Evolutionary conservation across 2,888 invertebrate genomes (phyloP).

Genomic region (Digitonthophagus gazella): DNA sequence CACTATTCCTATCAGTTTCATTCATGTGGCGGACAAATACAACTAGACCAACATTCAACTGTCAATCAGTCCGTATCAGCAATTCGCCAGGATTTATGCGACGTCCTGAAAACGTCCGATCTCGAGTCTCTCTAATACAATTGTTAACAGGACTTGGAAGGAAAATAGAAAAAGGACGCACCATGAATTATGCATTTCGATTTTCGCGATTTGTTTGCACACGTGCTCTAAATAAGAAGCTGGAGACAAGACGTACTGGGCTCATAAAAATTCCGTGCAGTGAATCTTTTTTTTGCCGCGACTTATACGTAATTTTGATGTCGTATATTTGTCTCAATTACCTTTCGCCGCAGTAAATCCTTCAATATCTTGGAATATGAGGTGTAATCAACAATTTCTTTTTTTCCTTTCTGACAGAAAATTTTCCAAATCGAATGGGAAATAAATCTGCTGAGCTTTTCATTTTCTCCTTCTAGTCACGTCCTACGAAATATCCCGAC

Average conservation of each 20-base stretch:
- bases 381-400: not conserved
- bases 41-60: not conserved
- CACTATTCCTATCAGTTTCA: not conserved
- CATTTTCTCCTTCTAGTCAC: conserved; percentile 6
- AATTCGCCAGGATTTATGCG: not conserved
- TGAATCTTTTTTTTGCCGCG: not conserved
- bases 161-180: not conserved
- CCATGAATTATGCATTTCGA: not conserved
- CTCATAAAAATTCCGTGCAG: not conserved
- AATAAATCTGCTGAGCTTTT: conserved; percentile 12
- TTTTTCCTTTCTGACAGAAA: not conserved
- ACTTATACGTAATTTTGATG: not conserved
- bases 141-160: not conserved
- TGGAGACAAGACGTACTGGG: not conserved
- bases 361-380: not conserved
- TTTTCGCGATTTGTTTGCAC: not conserved
- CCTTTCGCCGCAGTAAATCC: not conserved
- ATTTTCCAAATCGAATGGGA: conserved; percentile 8
- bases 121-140: not conserved
- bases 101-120: not conserved
- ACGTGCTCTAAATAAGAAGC: not conserved
- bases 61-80: not conserved
- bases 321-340: not conserved
- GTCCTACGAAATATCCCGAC: conserved; percentile 7
- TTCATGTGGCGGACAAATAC: not conserved